These are phyloP conservation scores for Spilogale gracilis DNA, from an alignment of 2,113 vertebrate species.

Conservation along the genomic window DNA sequence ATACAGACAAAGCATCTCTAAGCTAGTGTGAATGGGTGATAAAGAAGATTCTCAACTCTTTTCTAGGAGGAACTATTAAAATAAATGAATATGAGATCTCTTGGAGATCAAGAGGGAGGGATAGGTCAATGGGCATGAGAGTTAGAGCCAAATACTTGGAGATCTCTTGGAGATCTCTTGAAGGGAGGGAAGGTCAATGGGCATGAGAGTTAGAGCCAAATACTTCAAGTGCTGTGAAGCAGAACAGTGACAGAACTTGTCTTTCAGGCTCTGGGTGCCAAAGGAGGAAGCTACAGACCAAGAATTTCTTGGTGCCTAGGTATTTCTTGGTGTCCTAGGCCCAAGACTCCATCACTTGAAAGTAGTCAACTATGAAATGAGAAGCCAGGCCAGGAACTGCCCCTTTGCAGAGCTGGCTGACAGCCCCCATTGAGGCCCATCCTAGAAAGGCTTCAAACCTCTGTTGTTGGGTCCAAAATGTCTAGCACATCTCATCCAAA, in stretches of 20 bases:
- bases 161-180: neutral
- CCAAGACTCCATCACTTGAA: neutral
- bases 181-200: neutral
- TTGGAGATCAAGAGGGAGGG: neutral
- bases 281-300: neutral
- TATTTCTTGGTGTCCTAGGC: rapidly evolving
- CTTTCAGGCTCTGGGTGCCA: rapidly evolving
- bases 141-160: neutral
- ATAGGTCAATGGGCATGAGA: too few species aligned
- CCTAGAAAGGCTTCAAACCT: neutral
- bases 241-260: rapidly evolving
- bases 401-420: neutral
- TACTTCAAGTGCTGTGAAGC: neutral
- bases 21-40: too few species aligned
- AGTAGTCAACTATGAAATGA: neutral
- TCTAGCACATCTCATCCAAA: rapidly evolving
- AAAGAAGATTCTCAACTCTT: neutral
- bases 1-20: neutral
- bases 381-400: rapidly evolving
- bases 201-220: neutral
- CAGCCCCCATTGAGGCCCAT: too few species aligned
- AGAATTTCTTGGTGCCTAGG: neutral
- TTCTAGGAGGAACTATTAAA: neutral
- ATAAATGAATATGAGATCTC: neutral
- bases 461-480: too few species aligned